Conservation (phyloP, 1,140 invertebrate species). For the Hyles euphorbiae region DNA sequence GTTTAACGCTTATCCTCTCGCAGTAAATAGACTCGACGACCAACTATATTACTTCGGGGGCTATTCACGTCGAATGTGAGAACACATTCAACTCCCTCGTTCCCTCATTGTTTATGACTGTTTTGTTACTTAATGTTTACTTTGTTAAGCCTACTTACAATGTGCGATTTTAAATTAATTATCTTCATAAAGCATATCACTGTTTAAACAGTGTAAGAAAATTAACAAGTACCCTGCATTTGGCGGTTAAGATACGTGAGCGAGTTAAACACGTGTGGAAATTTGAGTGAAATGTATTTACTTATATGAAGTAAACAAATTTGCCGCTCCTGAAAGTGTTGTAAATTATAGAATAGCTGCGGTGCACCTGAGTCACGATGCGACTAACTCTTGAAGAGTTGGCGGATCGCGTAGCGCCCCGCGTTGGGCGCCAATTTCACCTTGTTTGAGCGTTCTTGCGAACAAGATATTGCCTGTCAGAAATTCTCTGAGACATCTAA, state of each 20-base stretch:
- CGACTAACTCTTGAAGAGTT: slow-evolving; percentile 37
- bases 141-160: slow-evolving; percentile 15
- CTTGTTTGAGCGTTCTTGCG: slow-evolving; percentile 38
- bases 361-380: slow-evolving; percentile 49
- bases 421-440: slow-evolving; percentile 51
- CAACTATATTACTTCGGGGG: slow-evolving; percentile 40
- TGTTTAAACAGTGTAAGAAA: no score
- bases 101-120: slow-evolving; percentile 30
- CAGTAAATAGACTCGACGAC: slow-evolving; percentile 52
- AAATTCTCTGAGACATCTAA: slow-evolving; percentile 35
- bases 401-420: slow-evolving; percentile 32
- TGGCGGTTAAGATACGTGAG: no score
- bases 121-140: slow-evolving; percentile 27
- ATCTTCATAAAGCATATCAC: no score
- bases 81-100: slow-evolving; percentile 17
- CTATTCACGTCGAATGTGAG: slow-evolving; percentile 18
- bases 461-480: slow-evolving; percentile 46
- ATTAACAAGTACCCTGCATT: no score
- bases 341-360: slow-evolving; percentile 51
- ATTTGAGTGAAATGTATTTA: slow-evolving; percentile 36
- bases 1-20: slow-evolving; percentile 54
- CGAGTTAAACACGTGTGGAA: no score
- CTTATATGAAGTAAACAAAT: slow-evolving; percentile 29
- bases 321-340: slow-evolving; percentile 35
- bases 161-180: background rate